Evolutionary conservation across 2,888 invertebrate genomes (phyloP).

Genomic region (Trissolcus brochymenae): DNA sequence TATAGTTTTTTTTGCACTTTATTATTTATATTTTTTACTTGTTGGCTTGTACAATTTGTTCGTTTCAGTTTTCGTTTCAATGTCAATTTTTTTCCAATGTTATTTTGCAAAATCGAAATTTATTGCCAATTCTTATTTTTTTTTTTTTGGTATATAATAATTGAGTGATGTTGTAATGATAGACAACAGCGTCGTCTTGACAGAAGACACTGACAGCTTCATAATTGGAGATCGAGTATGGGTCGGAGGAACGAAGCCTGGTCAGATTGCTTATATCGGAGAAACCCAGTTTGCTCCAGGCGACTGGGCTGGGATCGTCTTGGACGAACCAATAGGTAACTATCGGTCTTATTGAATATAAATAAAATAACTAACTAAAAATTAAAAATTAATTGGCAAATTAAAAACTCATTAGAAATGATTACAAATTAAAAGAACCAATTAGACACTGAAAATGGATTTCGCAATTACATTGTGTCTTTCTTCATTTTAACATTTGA

Average conservation of each 20-base stretch:
- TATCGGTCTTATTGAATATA: background rate
- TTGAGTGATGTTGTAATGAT: slow-evolving; percentile 54
- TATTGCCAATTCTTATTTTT: background rate
- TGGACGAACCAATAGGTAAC: slow-evolving; percentile 94
- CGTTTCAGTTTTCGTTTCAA: no score
- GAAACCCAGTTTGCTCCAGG: slow-evolving; percentile 98
- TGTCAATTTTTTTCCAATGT: no score
- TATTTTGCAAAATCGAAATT: no score
- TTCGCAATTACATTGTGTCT: background rate
- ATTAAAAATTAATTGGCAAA: background rate
- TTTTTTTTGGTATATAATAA: background rate
- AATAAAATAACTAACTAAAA: background rate
- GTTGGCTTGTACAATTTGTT: background rate
- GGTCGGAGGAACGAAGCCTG: slow-evolving; percentile 94
- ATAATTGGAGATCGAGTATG: slow-evolving; percentile 96
- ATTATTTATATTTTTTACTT: background rate
- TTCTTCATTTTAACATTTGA: background rate
- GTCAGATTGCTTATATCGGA: slow-evolving; percentile 94
- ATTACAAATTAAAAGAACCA: no score
- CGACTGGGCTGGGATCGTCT: slow-evolving; percentile 98
- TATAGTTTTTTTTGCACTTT: background rate
- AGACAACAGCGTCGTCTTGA: slow-evolving; percentile 91
- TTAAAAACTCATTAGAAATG: no score
- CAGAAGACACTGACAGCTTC: slow-evolving; percentile 95
- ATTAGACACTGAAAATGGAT: no score